phyloP scores from a whole-genome alignment of 2,888 invertebrate genomes.

The Empis livida region DNA sequence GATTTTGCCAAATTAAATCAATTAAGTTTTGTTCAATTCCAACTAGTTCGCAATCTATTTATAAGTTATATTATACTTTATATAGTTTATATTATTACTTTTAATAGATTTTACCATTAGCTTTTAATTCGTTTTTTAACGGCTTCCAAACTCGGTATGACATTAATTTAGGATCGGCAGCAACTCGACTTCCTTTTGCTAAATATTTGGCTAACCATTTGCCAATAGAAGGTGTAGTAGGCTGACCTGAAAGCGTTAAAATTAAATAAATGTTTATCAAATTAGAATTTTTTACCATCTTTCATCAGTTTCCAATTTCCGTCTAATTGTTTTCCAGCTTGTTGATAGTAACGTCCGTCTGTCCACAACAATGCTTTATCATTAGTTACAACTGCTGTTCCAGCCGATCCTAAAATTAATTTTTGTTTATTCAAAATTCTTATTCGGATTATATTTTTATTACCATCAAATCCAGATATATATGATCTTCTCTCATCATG shows the following conservation, averaged over 20 bases:
- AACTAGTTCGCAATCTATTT: slow-evolving; percentile 44
- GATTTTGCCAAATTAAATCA: slow-evolving; percentile 54
- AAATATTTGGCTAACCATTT: slow-evolving; percentile 54
- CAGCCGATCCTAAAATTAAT: slow-evolving; percentile 39
- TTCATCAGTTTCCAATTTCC: slow-evolving; percentile 84
- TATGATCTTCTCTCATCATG: slow-evolving; percentile 74
- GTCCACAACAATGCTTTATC: slow-evolving; percentile 83
- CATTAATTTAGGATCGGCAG: slow-evolving; percentile 57
- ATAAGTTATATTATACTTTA: slow-evolving; percentile 39
- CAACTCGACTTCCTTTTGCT: slow-evolving; percentile 48
- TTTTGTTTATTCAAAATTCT: too few relatives aligned
- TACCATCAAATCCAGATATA: slow-evolving; percentile 78
- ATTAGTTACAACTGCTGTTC: slow-evolving; percentile 73
- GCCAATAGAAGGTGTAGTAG: slow-evolving; percentile 38
- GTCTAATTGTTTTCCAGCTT: slow-evolving; percentile 74
- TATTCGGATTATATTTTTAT: too few relatives aligned
- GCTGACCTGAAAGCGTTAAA: slow-evolving; percentile 21
- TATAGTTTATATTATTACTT: background rate
- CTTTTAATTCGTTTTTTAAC: slow-evolving; percentile 44
- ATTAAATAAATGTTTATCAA: background rate
- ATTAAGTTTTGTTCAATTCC: slow-evolving; percentile 58
- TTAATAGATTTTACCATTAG: slow-evolving; percentile 13
- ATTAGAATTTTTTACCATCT: slow-evolving; percentile 40
- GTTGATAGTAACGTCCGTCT: slow-evolving; percentile 90
- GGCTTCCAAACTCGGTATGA: slow-evolving; percentile 46